Percentiles rank a stretch among this genome's conserved stretches.
These are phyloP conservation scores for Biston stratarius DNA, from an alignment of 2,888 invertebrate genomes.

Conservation along the genomic window DNA sequence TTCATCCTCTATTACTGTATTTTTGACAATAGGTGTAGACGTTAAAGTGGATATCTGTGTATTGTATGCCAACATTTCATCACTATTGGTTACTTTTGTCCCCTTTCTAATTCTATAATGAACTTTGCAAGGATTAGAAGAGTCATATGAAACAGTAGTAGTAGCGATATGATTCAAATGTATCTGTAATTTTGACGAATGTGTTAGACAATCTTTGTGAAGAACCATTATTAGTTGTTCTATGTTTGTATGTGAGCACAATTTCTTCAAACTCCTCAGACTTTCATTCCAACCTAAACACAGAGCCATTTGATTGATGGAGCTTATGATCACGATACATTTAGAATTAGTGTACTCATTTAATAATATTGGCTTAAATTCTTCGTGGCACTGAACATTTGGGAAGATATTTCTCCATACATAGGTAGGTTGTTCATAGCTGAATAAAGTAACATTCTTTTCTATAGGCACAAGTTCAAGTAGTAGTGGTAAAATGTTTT, in stretches of 20 bases:
- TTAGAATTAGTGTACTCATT: slow-evolving; percentile 54
- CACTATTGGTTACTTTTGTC: slow-evolving; percentile 81
- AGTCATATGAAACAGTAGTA: slow-evolving; percentile 69
- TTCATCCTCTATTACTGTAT: slow-evolving; percentile 61
- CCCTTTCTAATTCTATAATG: slow-evolving; percentile 79
- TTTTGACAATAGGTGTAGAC: slow-evolving; percentile 61
- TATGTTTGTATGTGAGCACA: slow-evolving; percentile 58
- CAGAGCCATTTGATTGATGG: slow-evolving; percentile 76
- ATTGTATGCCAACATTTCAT: slow-evolving; percentile 71
- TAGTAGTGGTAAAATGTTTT: slow-evolving; percentile 70
- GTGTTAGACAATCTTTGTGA: slow-evolving; percentile 81
- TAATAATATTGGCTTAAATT: slow-evolving; percentile 52
- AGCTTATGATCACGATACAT: slow-evolving; percentile 71
- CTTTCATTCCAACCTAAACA: slow-evolving; percentile 71
- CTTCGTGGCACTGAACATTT: slow-evolving; percentile 58
- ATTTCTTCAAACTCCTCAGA: slow-evolving; percentile 58
- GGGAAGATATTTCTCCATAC: slow-evolving; percentile 68
- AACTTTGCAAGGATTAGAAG: slow-evolving; percentile 57
- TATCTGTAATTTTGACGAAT: slow-evolving; percentile 68
- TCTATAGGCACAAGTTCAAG: slow-evolving; percentile 60
- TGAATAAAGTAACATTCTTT: slow-evolving; percentile 62
- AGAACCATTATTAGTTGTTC: slow-evolving; percentile 70
- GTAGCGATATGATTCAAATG: slow-evolving; percentile 79
- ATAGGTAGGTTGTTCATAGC: slow-evolving; percentile 68
- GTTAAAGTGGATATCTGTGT: slow-evolving; percentile 62